Evolutionary conservation across 1,140 invertebrate species (phyloP), one percentile per base, ranked within the genome.

Genomic region (Acromyrmex heyeri): DNA sequence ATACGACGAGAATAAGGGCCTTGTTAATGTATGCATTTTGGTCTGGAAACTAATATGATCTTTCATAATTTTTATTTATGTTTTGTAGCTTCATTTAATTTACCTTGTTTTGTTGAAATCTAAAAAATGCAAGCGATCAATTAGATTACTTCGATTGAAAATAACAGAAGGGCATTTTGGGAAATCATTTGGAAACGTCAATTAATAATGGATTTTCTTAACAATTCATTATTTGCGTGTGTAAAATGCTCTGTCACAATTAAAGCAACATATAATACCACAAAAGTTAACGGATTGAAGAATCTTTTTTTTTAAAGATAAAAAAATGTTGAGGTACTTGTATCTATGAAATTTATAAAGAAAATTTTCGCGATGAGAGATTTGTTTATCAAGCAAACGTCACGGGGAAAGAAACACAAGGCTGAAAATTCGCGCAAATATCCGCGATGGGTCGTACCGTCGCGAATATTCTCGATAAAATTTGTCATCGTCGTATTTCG

Each of bases 401-500:
- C 53, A 61, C 38, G 0, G 14, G 44, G 6, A 44, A 81, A 67
- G 50, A 81, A 69, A 57, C 64, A 10, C 21, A n/a, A 10, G 48
- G 14, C n/a, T 38, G 21, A 14, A 69, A 81, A 70, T 81, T 57
- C 53, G 77, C 24, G 59, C 10, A 38, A 38, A 64, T 64, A 44
- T 27, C 30, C 21, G 16, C 27, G 76, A 67, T 38, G 21, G 38
- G 34, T 82, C 55, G 27, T 18, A 12, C 14, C 64, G n/a, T 38
- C 16, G 55, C 69, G 69, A 73, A 48, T 73, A 69, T 61, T 62
- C 24, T 27, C 55, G 79, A 62, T 59, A 55, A 83, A 59, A 83
- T 83, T 83, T 83, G 79, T 83, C 79, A 83, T 83, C 69, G 55
- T 83, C 69, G 79, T 75, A 75, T 83, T 75, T 83, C 57, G 69